Evolutionary conservation across 2,888 invertebrate genomes (phyloP), one percentile per base, ranked within the genome.

Genomic region (Cerceris ruficornis): DNA sequence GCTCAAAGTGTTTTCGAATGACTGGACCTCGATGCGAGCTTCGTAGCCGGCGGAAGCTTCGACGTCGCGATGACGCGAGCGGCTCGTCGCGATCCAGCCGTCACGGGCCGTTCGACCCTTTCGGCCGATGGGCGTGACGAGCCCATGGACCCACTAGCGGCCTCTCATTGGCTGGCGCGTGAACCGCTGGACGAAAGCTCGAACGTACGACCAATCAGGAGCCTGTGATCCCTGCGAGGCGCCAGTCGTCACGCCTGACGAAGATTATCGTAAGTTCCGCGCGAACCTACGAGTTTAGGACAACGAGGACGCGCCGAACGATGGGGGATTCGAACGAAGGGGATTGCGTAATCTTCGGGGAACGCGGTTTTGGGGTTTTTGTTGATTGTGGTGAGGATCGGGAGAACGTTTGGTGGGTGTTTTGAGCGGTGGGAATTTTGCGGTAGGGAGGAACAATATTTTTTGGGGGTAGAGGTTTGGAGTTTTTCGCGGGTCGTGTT

Each of bases 1-100:
- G 68, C 76, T 83, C 28, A 28, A 85, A 88, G 87, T 86, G 88
- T 89, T 86, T 88, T 86, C 88, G 87, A 81, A 80, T 88, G 88
- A 89, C 89, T 89, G 89, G 86, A 80, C 66, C 79, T 76, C 67
- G 72, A 61, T 59, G 79, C 68, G 50, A 52, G 58, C 57, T 62
- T 28, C 59, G 67, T 9, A 17, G 55, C 49, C 54, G 77, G 69
- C 71, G 70, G 81, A 74, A 74, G 73, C 78, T 72, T 75, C 15
- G 17, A 64, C 73, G 75, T 65, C 80, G 75, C 75, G 81, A 72
- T 81, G 83, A 83, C 83, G 83, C 74, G 77, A 58, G 61, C 58
- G 55, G 28, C 68, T 50, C 70, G 54, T 50, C 77, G 64, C 71
- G 83, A 78, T 81, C 59, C 14, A 28, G 42, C 64, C 9, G 61